A percentile compares a stretch with the other conserved stretches of the same genome.
Evolutionary conservation across 2,113 vertebrate species (phyloP).

Genomic region (Rhea pennata): DNA sequence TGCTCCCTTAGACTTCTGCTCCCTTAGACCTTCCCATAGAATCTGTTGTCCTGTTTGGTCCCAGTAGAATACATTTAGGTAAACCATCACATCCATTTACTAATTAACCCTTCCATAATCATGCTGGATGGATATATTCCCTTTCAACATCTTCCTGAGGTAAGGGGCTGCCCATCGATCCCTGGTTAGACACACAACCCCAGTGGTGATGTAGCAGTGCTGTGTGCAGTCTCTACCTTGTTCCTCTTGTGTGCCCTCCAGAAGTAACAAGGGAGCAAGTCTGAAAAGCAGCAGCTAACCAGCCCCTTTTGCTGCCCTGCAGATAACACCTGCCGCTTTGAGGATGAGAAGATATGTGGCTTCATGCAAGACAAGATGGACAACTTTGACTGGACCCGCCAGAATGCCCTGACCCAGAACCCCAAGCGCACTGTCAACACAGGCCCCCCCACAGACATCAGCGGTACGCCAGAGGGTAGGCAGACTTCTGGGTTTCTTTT

Average conservation of each 20-base stretch:
- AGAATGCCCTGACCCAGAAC: constrained; percentile 92
- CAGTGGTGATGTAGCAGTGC: not conserved
- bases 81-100: not conserved
- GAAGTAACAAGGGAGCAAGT: not conserved
- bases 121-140: not conserved
- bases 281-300: not conserved
- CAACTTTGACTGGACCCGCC: constrained; percentile 95
- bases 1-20: not conserved
- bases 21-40: not conserved
- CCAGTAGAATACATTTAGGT: not conserved
- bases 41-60: not conserved
- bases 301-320: not conserved
- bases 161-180: not conserved
- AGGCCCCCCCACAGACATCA: constrained; percentile 90
- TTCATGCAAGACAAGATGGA: constrained; percentile 93
- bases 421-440: constrained; percentile 94
- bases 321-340: constrained; percentile 95
- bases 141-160: not conserved
- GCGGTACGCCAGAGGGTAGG: constrained; percentile 91
- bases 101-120: not conserved
- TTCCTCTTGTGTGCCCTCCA: not conserved
- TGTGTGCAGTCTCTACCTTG: not conserved
- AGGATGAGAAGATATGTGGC: constrained; percentile 93
- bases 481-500: not conserved
- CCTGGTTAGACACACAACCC: accelerated